phyloP scores from a whole-genome alignment of 2,113 vertebrate genomes.

The Argyrosomus japonicus region DNA sequence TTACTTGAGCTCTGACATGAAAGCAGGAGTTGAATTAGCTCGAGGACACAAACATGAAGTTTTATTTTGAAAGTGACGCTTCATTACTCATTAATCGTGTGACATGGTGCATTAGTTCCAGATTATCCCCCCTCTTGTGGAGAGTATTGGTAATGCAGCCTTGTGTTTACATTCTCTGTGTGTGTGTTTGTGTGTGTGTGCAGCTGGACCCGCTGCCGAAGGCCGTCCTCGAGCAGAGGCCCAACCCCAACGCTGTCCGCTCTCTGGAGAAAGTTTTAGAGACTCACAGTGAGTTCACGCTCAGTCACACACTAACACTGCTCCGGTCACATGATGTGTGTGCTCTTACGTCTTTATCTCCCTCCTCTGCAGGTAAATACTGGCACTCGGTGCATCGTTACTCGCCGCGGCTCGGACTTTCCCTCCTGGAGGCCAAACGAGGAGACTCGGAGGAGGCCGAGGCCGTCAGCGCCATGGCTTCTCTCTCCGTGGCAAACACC shows the following conservation, averaged over 20 bases:
- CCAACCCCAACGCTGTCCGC: constrained; percentile 89
- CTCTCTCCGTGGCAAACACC: constrained; percentile 88
- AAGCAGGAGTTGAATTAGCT: neutral
- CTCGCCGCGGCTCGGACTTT: constrained; percentile 80
- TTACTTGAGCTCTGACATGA: neutral
- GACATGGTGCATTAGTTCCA: neutral
- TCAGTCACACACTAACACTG: neutral
- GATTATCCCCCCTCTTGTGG: constrained; percentile 14
- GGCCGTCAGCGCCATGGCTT: constrained; percentile 93
- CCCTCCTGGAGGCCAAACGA: constrained; percentile 89
- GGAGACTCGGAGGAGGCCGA: constrained; percentile 91
- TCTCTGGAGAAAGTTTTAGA: constrained; percentile 93
- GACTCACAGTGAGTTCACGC: constrained; percentile 89
- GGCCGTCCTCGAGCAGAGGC: constrained; percentile 90
- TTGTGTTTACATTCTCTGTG: constrained; percentile 16
- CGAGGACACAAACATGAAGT: neutral
- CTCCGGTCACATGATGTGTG: too few species aligned
- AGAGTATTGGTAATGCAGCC: neutral
- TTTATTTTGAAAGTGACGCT: too few species aligned
- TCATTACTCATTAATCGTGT: neutral
- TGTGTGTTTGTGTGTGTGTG: constrained; percentile 11
- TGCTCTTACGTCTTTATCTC: neutral
- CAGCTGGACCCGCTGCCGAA: constrained; percentile 90
- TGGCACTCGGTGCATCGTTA: constrained; percentile 88
- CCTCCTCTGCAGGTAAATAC: constrained; percentile 86